A percentile compares a stretch with the other conserved stretches of the same genome.
phyloP scores from a whole-genome alignment of 2,113 vertebrate genomes.

The rabbit (Oryctolagus cuniculus) region DNA sequence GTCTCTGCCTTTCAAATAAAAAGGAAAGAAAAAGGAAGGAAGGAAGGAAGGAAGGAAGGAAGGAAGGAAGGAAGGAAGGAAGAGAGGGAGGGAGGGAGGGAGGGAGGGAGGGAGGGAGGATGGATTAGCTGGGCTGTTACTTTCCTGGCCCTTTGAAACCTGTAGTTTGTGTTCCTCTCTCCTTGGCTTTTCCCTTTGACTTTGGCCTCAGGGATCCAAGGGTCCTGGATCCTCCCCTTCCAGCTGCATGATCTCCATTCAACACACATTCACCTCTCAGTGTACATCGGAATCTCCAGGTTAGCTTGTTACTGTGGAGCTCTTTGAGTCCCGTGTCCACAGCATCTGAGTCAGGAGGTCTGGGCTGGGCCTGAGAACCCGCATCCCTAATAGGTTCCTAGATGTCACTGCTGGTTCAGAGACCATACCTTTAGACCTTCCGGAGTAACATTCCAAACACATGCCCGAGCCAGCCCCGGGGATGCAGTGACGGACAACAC shows the following conservation, averaged over 20 bases:
- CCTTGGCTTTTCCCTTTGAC: not conserved
- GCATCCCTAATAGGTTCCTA: not conserved
- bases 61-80: too few species aligned
- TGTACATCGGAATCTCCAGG: not conserved
- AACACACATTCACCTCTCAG: not conserved
- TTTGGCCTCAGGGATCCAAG: not conserved
- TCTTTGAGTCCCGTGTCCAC: not conserved
- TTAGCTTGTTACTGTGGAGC: not conserved
- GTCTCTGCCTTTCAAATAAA: too few species aligned
- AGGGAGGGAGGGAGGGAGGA: too few species aligned
- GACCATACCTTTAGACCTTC: not conserved
- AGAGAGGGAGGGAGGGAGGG: too few species aligned
- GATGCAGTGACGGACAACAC: not conserved
- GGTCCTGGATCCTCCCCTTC: not conserved
- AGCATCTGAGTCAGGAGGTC: not conserved
- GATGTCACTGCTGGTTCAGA: not conserved
- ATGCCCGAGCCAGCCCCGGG: not conserved
- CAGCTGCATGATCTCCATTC: too few species aligned
- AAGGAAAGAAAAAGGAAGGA: too few species aligned
- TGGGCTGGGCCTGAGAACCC: not conserved
- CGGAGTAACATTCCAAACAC: rapidly evolving
- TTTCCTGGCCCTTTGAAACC: not conserved
- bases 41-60: too few species aligned
- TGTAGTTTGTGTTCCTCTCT: not conserved
- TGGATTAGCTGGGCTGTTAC: not conserved